These are phyloP conservation scores for Tenodera sinensis DNA, from an alignment of 2,888 invertebrate species.

Conservation along the genomic window DNA sequence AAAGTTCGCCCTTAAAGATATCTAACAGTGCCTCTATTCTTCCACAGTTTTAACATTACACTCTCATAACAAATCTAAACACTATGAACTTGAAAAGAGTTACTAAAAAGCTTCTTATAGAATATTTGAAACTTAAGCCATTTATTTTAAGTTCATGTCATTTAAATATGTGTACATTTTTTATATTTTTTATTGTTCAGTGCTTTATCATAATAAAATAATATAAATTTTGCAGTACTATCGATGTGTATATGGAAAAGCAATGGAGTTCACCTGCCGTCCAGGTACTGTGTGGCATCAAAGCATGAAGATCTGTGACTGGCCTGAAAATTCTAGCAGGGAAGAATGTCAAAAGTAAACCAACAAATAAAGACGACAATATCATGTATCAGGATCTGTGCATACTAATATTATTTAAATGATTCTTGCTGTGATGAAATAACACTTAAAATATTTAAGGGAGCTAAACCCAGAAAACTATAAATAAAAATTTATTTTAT, in stretches of 20 bases:
- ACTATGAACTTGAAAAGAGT: too few species aligned
- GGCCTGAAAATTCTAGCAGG: constrained; percentile 52
- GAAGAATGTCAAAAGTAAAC: neutral
- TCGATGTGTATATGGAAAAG: constrained; percentile 77
- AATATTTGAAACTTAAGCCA: too few species aligned
- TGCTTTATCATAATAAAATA: neutral
- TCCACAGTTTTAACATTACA: too few species aligned
- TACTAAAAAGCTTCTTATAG: too few species aligned
- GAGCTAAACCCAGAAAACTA: neutral
- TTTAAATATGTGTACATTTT: too few species aligned
- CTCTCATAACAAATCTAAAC: too few species aligned
- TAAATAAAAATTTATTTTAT: neutral
- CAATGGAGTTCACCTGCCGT: constrained; percentile 68
- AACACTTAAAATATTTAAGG: neutral
- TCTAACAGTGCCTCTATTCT: too few species aligned
- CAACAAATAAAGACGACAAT: neutral
- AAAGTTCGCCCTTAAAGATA: too few species aligned
- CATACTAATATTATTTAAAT: neutral
- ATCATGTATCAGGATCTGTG: neutral
- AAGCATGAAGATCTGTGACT: constrained; percentile 69
- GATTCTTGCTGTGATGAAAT: neutral
- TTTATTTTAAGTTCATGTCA: too few species aligned
- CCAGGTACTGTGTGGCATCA: constrained; percentile 73
- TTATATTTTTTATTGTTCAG: neutral
- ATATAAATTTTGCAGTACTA: constrained; percentile 61